Evolutionary conservation across 2,113 vertebrate species (phyloP), one percentile per base, ranked within the genome.

Genomic region (Onychostoma macrolepis): DNA sequence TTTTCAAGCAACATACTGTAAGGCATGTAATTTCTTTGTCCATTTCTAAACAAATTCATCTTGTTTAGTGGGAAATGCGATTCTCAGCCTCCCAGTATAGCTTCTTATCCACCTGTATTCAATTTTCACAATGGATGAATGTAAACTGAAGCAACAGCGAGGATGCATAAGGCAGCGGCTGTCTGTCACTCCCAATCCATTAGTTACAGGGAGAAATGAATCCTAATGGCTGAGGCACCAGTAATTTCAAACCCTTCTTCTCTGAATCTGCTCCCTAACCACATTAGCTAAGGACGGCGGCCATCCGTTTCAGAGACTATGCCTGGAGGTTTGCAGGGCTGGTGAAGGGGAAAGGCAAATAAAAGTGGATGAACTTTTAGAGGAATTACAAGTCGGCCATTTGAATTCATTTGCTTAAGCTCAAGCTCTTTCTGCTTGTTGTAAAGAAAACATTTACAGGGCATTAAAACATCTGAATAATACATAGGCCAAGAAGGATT

Each of bases 211-310:
- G 26, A 88, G 61, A 89, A 75, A 88, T 83, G 56, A 78, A 65
- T 33, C 10, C n/a, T 69, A 90, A 86, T 88, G 82, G 63, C 71
- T 61, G 74, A 58, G 30, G 81, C 86, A n/a, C 15, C 69, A 65
- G 36, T 78, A 75, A 87, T 88, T 88, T 90, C 43, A 82, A 61
- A 84, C 83, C 80, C 72, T 86, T 85, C 78, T 82, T 84, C 76
- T 87, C 43, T 75, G 80, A 85, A 80, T 83, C 76, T 33, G 75
- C 76, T 87, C 67, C 56, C 87, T 88, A 89, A 90, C 83, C 50
- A 15, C 76, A 91, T 91, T 91, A 91, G 87, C 75, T 86, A 80
- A 84, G 87, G 78, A 80, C 36, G 61, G 82, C 33, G 56, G 84
- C 71, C 77, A 76, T 85, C 72, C 41, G 72, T 83, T 84, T 74